A percentile compares a stretch with the other conserved stretches of the same genome.
phyloP scores from a whole-genome alignment of 2,113 vertebrate species.

The Acrocephalus kingi region DNA sequence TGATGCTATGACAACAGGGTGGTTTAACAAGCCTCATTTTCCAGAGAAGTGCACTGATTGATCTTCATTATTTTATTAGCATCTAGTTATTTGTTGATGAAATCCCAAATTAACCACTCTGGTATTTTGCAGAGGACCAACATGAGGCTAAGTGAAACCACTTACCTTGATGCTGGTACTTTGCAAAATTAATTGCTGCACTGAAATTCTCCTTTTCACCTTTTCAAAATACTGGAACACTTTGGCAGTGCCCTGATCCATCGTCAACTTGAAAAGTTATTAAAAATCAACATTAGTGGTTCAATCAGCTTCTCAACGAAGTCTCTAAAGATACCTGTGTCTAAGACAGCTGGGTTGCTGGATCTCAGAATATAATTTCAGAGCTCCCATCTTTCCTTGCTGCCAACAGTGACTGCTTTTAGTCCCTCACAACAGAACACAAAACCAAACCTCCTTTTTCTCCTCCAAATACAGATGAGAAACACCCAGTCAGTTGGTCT shows the following conservation, averaged over 20 bases:
- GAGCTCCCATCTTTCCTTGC: not conserved
- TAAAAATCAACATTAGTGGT: conserved; percentile 29
- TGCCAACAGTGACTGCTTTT: not conserved
- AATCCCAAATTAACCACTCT: conserved; percentile 30
- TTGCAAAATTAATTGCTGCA: conserved; percentile 38
- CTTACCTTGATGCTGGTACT: conserved; percentile 13
- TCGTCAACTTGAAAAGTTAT: conserved; percentile 8
- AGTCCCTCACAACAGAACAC: not conserved
- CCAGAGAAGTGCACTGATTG: not conserved
- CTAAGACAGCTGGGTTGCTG: not conserved
- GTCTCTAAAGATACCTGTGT: not conserved
- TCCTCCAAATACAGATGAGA: not conserved
- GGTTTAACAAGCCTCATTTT: not conserved
- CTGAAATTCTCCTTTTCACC: conserved; percentile 31
- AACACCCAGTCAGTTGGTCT: rapidly evolving
- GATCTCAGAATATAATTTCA: not conserved
- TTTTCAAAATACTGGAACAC: not conserved
- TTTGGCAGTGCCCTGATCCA: not conserved
- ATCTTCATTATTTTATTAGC: conserved; percentile 12
- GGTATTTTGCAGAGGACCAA: conserved; percentile 29
- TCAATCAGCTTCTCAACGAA: not conserved
- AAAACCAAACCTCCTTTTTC: not conserved
- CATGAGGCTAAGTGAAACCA: not conserved
- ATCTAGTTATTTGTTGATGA: conserved; percentile 37
- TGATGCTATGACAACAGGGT: not conserved